A percentile compares a stretch with the other conserved stretches of the same genome.
These are phyloP conservation scores for Drosophila prosaltans DNA, from an alignment of 1,140 invertebrate genomes.

Conservation along the genomic window DNA sequence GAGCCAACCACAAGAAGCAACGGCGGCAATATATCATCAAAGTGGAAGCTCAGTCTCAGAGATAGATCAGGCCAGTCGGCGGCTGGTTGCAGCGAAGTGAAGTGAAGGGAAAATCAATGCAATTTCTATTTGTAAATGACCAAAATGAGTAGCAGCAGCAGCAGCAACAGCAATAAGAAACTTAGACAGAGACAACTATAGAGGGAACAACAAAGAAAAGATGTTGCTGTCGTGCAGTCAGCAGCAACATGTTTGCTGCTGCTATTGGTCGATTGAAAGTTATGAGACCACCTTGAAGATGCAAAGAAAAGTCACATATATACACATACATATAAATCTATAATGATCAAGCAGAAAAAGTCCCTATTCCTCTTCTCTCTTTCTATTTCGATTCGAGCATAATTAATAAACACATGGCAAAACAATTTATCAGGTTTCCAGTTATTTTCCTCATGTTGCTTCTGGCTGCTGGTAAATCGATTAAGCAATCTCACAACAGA, in stretches of 20 bases:
- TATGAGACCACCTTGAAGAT: constrained; percentile 66
- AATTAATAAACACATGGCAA: constrained; percentile 80
- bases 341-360: constrained; percentile 32
- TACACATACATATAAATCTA: background rate
- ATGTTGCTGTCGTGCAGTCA: constrained; percentile 29
- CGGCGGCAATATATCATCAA: constrained; percentile 77
- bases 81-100: constrained; percentile 2
- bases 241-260: constrained; percentile 22
- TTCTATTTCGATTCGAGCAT: constrained; percentile 72
- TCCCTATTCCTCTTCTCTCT: constrained; percentile 24
- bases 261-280: constrained; percentile 30
- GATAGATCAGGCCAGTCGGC: constrained; percentile 36
- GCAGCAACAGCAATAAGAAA: constrained; percentile 22
- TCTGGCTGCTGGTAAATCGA: constrained; percentile 70
- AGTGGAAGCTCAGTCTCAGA: constrained; percentile 41
- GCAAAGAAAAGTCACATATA: constrained; percentile 1
- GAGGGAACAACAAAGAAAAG: constrained; percentile 25
- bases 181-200: background rate
- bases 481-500: constrained; percentile 70
- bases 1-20: constrained; percentile 19
- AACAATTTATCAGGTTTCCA: constrained; percentile 68
- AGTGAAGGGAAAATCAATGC: constrained; percentile 66
- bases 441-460: constrained; percentile 1
- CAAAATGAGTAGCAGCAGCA: constrained; percentile 57
- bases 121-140: constrained; percentile 82